Evolutionary conservation across 1,140 invertebrate species (phyloP), one percentile per base, ranked within the genome.

Genomic region (Mamestra configurata): DNA sequence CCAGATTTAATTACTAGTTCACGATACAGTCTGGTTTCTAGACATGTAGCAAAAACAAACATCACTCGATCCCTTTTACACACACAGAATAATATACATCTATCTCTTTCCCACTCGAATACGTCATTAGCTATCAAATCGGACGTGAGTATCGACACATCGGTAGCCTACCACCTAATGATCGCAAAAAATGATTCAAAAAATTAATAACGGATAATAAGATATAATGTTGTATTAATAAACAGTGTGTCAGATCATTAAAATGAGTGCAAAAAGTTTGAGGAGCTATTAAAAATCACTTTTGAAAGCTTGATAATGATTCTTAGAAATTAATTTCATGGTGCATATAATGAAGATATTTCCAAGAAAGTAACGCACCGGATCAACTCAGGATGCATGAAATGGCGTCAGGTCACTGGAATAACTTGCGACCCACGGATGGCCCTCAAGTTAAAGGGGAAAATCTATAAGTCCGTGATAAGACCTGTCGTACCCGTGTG

Each of bases 141-240:
- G 64, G 37, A 66, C 64, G 51, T 51, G 22, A 10, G 53, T 51
- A 77, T 73, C 55, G 77, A 79, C 77, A 68, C 43, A 77, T 70
- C 68, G 18, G 77, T 79, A 79, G 77, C 68, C 64, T 61, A 53
- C 7, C 37, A 73, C 49, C 55, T 79, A 79, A 79, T 71, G 51
- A 18, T 53, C 1, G 20, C 51, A 79, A 79, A 79, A 79, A 79
- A 73, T 73, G 24, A 57, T 35, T 20, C 31, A 57, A 57, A 22
- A 13, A 37, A 10, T 71, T 71, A 51, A 46, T 68, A 46, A 18
- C n/a, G 18, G 31, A 64, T 64, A 37, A 64, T 64, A 46, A 22
- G 11, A 31, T 22, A 66, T 43, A 43, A 40, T 37, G 8, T 18
- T 15, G 1, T 18, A 51, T 51, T 51, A 55, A 55, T 22, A 55